Evolutionary conservation across 2,888 invertebrate species (phyloP).

Genomic region (Epinotia demarniana): DNA sequence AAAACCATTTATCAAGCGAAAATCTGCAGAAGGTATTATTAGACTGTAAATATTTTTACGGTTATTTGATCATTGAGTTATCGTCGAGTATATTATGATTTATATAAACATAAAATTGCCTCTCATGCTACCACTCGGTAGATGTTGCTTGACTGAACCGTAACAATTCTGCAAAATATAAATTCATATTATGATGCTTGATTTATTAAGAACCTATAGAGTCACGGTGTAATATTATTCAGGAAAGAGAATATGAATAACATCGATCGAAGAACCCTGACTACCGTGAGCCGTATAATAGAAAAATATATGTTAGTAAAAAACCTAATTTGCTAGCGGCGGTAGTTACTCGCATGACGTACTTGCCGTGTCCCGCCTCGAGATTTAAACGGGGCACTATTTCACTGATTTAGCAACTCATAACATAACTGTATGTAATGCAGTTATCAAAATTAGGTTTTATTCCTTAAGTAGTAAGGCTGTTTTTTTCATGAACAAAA

Average conservation of each 20-base stretch:
- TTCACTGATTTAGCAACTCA: conserved; percentile 18
- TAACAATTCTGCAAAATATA: not conserved
- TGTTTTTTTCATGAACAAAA: conserved; percentile 26
- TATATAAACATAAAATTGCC: not conserved
- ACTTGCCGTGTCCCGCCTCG: conserved; percentile 39
- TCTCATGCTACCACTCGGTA: not conserved
- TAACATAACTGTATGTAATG: not conserved
- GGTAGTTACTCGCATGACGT: conserved; percentile 53
- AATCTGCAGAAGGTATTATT: not conserved
- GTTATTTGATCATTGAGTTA: not conserved
- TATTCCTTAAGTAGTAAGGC: conserved; percentile 8
- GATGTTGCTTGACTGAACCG: not conserved
- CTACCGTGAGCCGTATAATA: conserved; percentile 43
- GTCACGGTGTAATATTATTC: not conserved
- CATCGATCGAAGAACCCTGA: conserved; percentile 32
- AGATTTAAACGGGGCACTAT: conserved; percentile 36
- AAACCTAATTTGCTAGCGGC: conserved; percentile 51
- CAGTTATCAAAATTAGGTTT: not conserved
- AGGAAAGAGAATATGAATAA: not conserved
- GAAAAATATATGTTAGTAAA: conserved; percentile 49
- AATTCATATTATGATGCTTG: not conserved
- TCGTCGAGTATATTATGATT: not conserved
- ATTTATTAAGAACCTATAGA: not conserved
- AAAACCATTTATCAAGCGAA: conserved; percentile 6
- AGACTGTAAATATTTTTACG: not conserved